Conservation (phyloP, 2,113 vertebrate genomes). For the Motacilla tschutschensis region DNA sequence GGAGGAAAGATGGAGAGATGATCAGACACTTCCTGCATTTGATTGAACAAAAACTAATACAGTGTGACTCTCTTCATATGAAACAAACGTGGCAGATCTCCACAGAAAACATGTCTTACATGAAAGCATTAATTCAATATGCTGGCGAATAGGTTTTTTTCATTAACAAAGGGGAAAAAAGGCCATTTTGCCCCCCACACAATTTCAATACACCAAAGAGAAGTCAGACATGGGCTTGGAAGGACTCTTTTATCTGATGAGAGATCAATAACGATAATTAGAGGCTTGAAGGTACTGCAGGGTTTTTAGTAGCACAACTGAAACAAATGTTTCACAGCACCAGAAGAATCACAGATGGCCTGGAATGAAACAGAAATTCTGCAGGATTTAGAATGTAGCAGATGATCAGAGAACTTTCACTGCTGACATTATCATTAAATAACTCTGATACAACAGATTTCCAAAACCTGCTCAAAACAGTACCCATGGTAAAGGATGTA, state of each 20-base stretch:
- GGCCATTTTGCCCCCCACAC: rapidly evolving
- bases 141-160: background rate
- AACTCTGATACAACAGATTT: background rate
- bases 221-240: background rate
- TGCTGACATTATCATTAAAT: background rate
- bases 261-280: background rate
- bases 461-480: background rate
- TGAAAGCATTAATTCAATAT: background rate
- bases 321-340: background rate
- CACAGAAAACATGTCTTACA: background rate
- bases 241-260: background rate
- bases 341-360: background rate
- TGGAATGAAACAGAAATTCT: background rate
- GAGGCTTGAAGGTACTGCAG: background rate
- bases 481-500: rapidly evolving
- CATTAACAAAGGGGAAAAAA: background rate
- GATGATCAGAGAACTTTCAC: background rate
- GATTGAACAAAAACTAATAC: background rate
- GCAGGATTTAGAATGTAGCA: background rate
- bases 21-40: slow-evolving; percentile 14
- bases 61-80: background rate
- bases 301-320: background rate
- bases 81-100: slow-evolving; percentile 18
- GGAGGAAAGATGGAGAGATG: background rate
- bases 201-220: background rate